Conservation (phyloP, 2,113 vertebrate species). For the Sprattus sprattus region DNA sequence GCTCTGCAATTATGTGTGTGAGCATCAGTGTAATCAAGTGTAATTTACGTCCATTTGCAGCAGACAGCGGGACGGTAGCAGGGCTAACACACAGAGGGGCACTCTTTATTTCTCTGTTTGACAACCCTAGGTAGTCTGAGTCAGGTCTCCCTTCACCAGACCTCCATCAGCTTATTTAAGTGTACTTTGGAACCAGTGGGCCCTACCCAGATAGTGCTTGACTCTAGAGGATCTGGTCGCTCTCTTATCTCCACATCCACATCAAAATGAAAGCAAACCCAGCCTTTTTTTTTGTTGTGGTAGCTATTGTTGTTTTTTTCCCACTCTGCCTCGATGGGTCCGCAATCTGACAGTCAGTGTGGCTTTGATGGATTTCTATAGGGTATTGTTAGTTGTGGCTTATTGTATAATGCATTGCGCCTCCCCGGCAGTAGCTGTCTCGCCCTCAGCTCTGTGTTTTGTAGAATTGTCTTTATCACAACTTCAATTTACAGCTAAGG, state of each 20-base stretch:
- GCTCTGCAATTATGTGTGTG: background rate
- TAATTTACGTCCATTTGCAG: background rate
- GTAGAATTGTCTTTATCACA: constrained; percentile 21
- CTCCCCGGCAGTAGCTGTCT: background rate
- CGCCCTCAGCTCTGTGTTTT: constrained; percentile 1
- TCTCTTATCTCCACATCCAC: constrained; percentile 42
- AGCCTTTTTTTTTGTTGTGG: background rate
- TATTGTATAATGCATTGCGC: constrained; percentile 26
- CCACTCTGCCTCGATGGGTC: constrained; percentile 22
- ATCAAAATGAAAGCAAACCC: constrained; percentile 38
- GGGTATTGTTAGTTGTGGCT: constrained; percentile 27
- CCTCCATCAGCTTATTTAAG: background rate
- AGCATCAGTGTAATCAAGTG: background rate
- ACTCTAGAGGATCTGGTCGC: background rate
- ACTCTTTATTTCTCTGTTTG: background rate
- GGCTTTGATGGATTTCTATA: constrained; percentile 44
- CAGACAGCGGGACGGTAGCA: background rate
- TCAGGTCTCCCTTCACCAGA: background rate
- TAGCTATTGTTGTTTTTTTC: background rate
- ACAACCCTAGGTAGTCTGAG: background rate
- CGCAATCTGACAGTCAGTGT: constrained; percentile 37
- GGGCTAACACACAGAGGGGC: background rate
- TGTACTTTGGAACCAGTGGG: constrained; percentile 42
- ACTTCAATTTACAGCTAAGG: constrained; percentile 39
- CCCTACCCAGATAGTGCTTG: background rate